Evolutionary conservation across 1,140 invertebrate species (phyloP).

Genomic region (Chironomus tepperi): DNA sequence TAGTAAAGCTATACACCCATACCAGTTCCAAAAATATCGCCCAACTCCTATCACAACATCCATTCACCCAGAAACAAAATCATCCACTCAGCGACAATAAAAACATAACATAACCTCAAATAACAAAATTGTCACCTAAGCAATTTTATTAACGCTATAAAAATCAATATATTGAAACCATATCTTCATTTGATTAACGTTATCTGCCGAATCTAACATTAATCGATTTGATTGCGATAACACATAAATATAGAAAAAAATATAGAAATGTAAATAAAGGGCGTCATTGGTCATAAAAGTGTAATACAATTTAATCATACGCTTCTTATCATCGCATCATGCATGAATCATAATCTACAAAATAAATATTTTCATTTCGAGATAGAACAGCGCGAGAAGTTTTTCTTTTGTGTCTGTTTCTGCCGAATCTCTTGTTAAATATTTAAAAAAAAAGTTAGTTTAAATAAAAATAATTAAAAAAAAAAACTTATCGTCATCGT

Average conservation of each 20-base stretch:
- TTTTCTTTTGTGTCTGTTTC: background rate
- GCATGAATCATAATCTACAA: background rate
- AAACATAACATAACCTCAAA: no score
- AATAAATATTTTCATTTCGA: background rate
- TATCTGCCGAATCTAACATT: background rate
- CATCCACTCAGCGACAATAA: no score
- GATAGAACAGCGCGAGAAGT: background rate
- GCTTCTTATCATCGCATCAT: background rate
- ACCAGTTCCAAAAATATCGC: no score
- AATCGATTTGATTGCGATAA: background rate
- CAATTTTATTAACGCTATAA: no score
- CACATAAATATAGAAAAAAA: background rate
- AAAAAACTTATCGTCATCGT: background rate
- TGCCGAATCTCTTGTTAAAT: background rate
- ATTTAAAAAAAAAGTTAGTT: background rate
- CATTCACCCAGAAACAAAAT: no score
- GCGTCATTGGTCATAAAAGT: background rate
- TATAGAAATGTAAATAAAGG: background rate
- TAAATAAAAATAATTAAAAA: slow-evolving; percentile 3
- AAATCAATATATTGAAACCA: no score
- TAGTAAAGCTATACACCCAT: no score
- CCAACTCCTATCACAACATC: no score
- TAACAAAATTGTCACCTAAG: no score
- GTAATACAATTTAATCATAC: slow-evolving; percentile 1
- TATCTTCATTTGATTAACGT: background rate